Evolutionary conservation across 92 coral and sea anemone species (phyloP).

Genomic region (Siderastrea radians): DNA sequence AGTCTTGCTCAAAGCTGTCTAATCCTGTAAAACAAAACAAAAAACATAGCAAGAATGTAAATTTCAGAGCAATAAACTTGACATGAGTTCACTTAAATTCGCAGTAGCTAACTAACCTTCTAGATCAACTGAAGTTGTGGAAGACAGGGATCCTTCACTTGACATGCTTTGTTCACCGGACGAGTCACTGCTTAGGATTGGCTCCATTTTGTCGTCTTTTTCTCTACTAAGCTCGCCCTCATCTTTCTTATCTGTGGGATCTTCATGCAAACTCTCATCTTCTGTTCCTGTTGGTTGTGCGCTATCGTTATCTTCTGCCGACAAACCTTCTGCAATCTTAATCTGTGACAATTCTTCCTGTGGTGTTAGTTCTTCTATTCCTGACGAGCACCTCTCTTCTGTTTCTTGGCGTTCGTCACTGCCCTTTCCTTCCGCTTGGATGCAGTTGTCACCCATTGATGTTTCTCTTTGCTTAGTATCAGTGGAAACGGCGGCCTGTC

Average conservation of each 20-base stretch:
- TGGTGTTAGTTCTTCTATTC: not conserved
- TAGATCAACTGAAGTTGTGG: constrained; percentile 48
- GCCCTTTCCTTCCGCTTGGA: not conserved
- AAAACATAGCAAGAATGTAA: not conserved
- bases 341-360: not conserved
- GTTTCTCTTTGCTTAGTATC: constrained; percentile 33
- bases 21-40: constrained; percentile 19
- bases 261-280: not conserved
- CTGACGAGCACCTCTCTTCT: not conserved
- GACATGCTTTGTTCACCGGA: constrained; percentile 66
- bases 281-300: not conserved
- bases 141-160: constrained; percentile 64
- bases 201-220: constrained; percentile 39
- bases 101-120: constrained; percentile 38
- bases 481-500: constrained; percentile 29
- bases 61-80: not conserved
- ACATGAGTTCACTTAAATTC: not conserved
- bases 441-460: not conserved
- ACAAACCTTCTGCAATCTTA: not conserved
- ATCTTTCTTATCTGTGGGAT: not conserved
- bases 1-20: constrained; percentile 89
- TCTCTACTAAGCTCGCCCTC: not conserved
- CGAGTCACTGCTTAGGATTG: constrained; percentile 56
- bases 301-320: not conserved
- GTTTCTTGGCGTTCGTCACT: constrained; percentile 1